Percentiles rank a stretch among this genome's conserved stretches.
Conservation (phyloP, 53 echinoderm and acorn worm species). For the Patiria pectinifera region DNA sequence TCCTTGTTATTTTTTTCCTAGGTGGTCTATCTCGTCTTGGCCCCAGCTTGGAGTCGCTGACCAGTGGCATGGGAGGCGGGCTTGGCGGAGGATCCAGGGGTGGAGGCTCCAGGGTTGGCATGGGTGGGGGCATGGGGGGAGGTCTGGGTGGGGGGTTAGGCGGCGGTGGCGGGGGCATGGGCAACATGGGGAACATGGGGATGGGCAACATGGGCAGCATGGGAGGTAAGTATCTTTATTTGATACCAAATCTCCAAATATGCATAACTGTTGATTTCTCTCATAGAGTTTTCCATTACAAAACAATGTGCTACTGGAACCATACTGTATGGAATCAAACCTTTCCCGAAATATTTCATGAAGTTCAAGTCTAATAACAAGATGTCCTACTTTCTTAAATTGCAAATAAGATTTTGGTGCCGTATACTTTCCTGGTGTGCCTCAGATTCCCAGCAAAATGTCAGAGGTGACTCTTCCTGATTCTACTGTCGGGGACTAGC, state of each 20-base stretch:
- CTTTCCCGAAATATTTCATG: too few species aligned
- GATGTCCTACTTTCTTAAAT: too few species aligned
- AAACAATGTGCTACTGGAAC: too few species aligned
- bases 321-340: too few species aligned
- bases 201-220: constrained; percentile 34
- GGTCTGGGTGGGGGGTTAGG: constrained; percentile 64
- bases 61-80: constrained; percentile 55
- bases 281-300: too few species aligned
- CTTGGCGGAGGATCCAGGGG: constrained; percentile 4
- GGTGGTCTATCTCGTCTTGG: constrained; percentile 80
- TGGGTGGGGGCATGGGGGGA: constrained; percentile 52
- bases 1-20: background rate
- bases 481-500: too few species aligned
- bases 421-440: too few species aligned
- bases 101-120: constrained; percentile 56
- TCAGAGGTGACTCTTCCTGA: too few species aligned
- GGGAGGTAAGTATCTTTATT: constrained; percentile 25
- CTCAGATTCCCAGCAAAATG: too few species aligned
- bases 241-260: background rate
- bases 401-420: too few species aligned
- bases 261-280: too few species aligned
- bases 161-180: constrained; percentile 40
- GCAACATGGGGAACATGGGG: constrained; percentile 50
- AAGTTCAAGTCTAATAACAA: too few species aligned
- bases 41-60: constrained; percentile 79